These are phyloP conservation scores for Amblyteles armatorius DNA, from an alignment of 2,888 invertebrate genomes.

Conservation along the genomic window DNA sequence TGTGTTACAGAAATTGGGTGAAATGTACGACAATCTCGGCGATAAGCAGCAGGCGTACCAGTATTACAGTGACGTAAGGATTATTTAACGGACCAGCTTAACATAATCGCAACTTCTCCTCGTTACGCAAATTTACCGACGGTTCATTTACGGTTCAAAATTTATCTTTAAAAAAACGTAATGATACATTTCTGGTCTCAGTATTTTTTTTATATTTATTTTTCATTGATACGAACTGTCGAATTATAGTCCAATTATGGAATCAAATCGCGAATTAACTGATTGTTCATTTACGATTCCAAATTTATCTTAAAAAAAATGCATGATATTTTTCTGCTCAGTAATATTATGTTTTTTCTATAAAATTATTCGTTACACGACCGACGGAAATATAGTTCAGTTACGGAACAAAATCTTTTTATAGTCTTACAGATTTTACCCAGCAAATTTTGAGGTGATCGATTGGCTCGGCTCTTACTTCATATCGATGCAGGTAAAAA, in stretches of 20 bases:
- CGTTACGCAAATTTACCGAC: background rate
- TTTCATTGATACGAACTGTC: background rate
- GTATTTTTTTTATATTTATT: background rate
- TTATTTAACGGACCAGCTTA: constrained; percentile 3
- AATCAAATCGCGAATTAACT: background rate
- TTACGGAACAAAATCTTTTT: constrained; percentile 79
- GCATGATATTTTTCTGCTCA: background rate
- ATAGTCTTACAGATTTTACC: constrained; percentile 83
- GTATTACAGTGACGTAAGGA: constrained; percentile 91
- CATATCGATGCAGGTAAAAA: constrained; percentile 90
- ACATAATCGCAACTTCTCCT: background rate
- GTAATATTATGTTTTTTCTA: background rate
- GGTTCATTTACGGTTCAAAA: background rate
- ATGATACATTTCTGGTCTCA: constrained; percentile 70
- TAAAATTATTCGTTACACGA: background rate
- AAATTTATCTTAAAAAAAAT: constrained; percentile 8
- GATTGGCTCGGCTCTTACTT: constrained; percentile 96
- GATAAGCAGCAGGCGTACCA: constrained; percentile 96
- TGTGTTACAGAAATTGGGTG: constrained; percentile 94
- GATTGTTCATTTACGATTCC: background rate
- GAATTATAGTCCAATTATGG: constrained; percentile 21
- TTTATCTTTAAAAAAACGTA: constrained; percentile 56
- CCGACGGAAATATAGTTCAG: constrained; percentile 49
- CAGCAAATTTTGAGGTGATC: constrained; percentile 88
- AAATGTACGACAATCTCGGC: constrained; percentile 94